Conservation (phyloP, 2,113 vertebrate species). For the Egretta garzetta region DNA sequence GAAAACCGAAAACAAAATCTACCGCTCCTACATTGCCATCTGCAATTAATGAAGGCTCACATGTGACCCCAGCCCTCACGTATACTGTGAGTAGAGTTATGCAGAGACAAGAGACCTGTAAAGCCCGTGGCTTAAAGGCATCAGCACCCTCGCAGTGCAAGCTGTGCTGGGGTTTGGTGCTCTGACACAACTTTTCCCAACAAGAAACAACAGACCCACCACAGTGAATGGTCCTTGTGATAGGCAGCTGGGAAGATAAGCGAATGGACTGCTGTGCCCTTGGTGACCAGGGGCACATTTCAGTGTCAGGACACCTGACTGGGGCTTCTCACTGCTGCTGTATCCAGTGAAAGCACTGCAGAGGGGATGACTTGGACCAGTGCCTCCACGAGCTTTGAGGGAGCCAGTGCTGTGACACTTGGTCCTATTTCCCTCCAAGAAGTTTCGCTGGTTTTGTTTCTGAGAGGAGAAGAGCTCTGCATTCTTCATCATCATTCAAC, state of each 20-base stretch:
- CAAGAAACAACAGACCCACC: neutral
- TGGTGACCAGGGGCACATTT: neutral
- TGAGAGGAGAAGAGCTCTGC: neutral
- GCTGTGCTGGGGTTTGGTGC: neutral
- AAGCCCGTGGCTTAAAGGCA: neutral
- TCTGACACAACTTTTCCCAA: neutral
- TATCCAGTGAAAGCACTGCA: neutral
- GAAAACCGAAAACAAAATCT: neutral
- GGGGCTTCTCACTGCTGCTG: neutral
- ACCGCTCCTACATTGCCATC: neutral
- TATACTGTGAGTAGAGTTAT: neutral
- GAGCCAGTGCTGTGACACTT: neutral
- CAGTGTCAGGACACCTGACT: neutral
- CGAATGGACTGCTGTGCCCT: neutral
- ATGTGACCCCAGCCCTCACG: neutral
- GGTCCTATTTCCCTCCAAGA: neutral
- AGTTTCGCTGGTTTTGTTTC: neutral
- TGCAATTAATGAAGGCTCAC: neutral
- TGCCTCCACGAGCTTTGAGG: neutral
- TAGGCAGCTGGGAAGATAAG: neutral
- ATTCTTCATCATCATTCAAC: neutral
- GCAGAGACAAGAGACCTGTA: neutral
- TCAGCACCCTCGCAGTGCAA: neutral
- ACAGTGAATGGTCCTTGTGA: neutral
- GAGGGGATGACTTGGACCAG: neutral